phyloP scores from a whole-genome alignment of 2,113 vertebrate genomes.

The Hyperopisus bebe region DNA sequence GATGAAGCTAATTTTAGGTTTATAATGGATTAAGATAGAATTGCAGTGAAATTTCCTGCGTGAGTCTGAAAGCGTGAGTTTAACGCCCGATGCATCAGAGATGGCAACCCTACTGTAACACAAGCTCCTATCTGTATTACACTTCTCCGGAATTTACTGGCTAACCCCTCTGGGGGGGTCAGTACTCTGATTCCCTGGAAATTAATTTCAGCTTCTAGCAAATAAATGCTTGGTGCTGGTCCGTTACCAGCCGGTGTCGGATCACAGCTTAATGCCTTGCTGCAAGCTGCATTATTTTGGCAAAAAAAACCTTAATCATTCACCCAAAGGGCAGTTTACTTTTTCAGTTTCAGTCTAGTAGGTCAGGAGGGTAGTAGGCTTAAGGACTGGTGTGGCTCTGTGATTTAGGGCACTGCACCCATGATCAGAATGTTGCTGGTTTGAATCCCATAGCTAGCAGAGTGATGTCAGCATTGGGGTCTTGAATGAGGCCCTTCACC shows the following conservation, averaged over 20 bases:
- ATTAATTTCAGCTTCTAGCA: not conserved
- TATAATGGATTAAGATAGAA: no score
- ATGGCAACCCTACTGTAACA: not conserved
- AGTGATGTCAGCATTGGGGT: not conserved
- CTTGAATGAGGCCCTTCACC: not conserved
- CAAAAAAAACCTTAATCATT: not conserved
- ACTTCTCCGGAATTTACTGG: not conserved
- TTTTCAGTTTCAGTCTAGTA: no score
- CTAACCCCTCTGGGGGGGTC: not conserved
- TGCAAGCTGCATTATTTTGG: not conserved
- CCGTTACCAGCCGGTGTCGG: not conserved
- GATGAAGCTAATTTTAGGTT: no score
- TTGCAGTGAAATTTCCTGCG: no score
- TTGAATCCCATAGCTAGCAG: not conserved
- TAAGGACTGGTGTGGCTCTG: not conserved
- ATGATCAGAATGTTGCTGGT: not conserved
- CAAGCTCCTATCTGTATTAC: not conserved
- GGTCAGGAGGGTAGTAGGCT: no score
- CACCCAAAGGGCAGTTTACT: no score
- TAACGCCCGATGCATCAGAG: no score
- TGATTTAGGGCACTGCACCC: not conserved
- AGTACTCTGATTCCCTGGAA: not conserved
- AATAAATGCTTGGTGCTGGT: not conserved
- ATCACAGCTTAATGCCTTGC: not conserved
- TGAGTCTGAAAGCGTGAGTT: no score